A percentile compares a stretch with the other conserved stretches of the same genome.
Conservation (phyloP, 2,797 vertebrate species). For the Scomberomorus guttatus region DNA sequence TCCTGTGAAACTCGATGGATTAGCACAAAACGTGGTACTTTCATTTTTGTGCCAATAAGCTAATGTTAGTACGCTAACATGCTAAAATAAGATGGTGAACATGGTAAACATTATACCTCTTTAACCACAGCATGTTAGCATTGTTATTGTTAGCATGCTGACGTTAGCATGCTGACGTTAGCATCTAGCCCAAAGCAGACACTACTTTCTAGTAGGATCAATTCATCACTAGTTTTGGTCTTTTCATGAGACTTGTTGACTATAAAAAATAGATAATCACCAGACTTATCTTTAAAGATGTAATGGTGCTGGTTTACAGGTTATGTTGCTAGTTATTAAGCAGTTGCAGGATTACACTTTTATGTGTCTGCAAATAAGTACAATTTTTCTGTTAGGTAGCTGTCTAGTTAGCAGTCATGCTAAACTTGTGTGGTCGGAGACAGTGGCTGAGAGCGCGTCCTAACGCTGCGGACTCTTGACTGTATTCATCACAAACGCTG, state of each 20-base stretch:
- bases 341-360: neutral
- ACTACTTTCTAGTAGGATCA: neutral
- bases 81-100: too few species aligned
- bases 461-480: neutral
- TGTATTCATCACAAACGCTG: conserved; percentile 6
- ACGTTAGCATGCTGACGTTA: neutral
- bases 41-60: too few species aligned
- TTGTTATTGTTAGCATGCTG: too few species aligned
- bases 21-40: too few species aligned
- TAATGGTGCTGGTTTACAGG: neutral
- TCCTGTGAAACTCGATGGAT: too few species aligned
- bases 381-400: neutral
- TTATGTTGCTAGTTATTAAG: neutral
- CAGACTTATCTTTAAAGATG: neutral
- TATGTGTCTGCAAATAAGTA: neutral
- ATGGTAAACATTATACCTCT: too few species aligned
- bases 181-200: neutral
- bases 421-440: neutral
- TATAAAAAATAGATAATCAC: neutral
- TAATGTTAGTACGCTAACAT: too few species aligned
- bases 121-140: neutral
- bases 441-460: neutral
- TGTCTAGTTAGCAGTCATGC: neutral
- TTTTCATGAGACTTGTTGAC: neutral
- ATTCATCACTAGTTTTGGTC: neutral